Conservation (phyloP, 1,140 invertebrate species). For the Himalopsyche phryganea region DNA sequence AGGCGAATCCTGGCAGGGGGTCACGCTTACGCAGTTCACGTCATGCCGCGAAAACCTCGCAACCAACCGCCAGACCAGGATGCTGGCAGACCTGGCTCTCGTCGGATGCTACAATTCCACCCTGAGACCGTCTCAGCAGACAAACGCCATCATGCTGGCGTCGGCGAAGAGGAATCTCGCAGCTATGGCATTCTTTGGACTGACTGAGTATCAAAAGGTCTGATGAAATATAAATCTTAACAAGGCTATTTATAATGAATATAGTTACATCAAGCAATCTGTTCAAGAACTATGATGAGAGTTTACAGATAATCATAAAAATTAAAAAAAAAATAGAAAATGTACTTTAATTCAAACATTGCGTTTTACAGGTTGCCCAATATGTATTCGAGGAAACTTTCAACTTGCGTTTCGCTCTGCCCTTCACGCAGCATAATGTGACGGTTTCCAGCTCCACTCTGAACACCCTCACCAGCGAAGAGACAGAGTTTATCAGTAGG, state of each 20-base stretch:
- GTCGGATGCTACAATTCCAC: slow-evolving; percentile 93
- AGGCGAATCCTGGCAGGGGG: slow-evolving; percentile 61
- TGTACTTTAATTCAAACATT: no score
- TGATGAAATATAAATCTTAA: no score
- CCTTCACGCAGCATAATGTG: slow-evolving; percentile 87
- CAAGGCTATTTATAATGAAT: no score
- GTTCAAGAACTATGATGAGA: no score
- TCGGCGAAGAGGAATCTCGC: slow-evolving; percentile 94
- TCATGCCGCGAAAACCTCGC: slow-evolving; percentile 90
- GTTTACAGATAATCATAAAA: no score
- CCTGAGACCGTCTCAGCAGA: slow-evolving; percentile 77
- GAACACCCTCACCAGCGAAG: slow-evolving; percentile 65
- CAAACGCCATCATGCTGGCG: slow-evolving; percentile 86
- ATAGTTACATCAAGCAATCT: no score
- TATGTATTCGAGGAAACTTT: slow-evolving; percentile 98
- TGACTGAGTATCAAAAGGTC: slow-evolving; percentile 92
- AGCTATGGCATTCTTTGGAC: slow-evolving; percentile 94
- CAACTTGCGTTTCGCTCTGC: slow-evolving; percentile 81
- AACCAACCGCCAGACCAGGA: slow-evolving; percentile 93
- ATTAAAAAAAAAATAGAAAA: no score
- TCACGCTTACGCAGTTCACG: slow-evolving; percentile 80
- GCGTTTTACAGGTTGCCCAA: slow-evolving; percentile 82
- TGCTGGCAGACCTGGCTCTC: slow-evolving; percentile 91
- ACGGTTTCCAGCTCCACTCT: slow-evolving; percentile 78
- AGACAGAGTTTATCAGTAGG: slow-evolving; percentile 70